Base-by-base conservation (phyloP, 2,113 vertebrate genomes). In the Callipepla squamata region DNA sequence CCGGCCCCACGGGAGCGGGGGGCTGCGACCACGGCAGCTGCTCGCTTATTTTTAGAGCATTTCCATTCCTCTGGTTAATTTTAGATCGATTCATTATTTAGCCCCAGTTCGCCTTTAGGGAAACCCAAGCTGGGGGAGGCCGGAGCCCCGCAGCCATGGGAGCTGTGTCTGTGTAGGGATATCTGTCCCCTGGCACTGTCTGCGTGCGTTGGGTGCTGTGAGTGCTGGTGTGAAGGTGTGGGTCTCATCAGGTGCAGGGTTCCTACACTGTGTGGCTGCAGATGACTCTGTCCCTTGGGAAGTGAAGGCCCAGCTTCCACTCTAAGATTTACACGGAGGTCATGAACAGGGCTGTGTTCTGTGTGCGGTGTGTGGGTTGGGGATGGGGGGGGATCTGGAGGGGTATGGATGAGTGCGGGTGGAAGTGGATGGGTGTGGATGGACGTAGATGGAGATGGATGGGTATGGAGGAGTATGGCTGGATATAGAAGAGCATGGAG, bases 11-110 rank as follows among this genome's bases (percentile, higher is more conserved):
- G 80, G 93, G 91, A 92, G 76, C 91, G 67, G 79, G 95, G 95
- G 95, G 93, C 94, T 92, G 96, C 78, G 93, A 80, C 96, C 93
- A 80, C 51, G 96, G 95, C 97, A 97, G 97, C 97, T 97, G 97
- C 89, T 95, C 95, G 62, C 94, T 97, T 97, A 97, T 98, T 97
- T 98, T 97, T 97, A 97, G 97, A 94, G 90, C 94, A 90, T 94
- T 95, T 97, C 97, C 97, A 96, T 97, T 96, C 96, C 95, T 92
- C 81, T 62, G 92, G 95, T 97, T 98, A 97, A 97, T 97, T 97
- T 97, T 97, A 98, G 97, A 96, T 94, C 85, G 92, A 90, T 96
- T 92, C 96, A 94, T 96, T 97, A 91, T 92, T 96, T 92, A 67
- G 94, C 96, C 95, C 93, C 94, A 77, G 94, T 95, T 97, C 95